These are phyloP conservation scores for Lamellibrachia luymesi DNA, from an alignment of 1,140 invertebrate genomes.

Conservation along the genomic window DNA sequence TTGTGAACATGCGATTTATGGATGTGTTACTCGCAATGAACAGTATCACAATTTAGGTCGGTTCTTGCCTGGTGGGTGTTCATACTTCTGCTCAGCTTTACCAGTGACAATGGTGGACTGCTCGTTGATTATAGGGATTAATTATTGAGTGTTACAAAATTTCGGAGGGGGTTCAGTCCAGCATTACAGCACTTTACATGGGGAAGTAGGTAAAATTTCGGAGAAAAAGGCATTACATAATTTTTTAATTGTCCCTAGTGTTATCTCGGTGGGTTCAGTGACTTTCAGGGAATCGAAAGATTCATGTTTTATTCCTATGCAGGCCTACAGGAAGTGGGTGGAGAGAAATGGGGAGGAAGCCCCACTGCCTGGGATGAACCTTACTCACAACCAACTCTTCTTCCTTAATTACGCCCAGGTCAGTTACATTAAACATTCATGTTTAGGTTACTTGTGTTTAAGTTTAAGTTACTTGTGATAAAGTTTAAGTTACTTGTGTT, in stretches of 20 bases:
- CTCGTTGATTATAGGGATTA: too few relatives aligned
- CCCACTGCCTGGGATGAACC: conserved; percentile 75
- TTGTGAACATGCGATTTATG: too few relatives aligned
- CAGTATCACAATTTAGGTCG: too few relatives aligned
- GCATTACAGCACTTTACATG: too few relatives aligned
- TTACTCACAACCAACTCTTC: conserved; percentile 70
- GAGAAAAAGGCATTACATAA: too few relatives aligned
- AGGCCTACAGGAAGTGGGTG: conserved; percentile 70
- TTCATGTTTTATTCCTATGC: not conserved
- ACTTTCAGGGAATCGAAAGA: not conserved
- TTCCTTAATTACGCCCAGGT: conserved; percentile 77
- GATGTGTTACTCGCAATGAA: too few relatives aligned
- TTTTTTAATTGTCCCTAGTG: not conserved
- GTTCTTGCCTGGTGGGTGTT: too few relatives aligned
- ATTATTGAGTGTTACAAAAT: too few relatives aligned
- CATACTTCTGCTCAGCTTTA: too few relatives aligned
- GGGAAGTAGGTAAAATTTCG: too few relatives aligned
- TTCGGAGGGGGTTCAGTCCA: too few relatives aligned
- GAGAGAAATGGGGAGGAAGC: conserved; percentile 53
- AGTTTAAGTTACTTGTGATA: conserved; percentile 8
- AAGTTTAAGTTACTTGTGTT: not conserved
- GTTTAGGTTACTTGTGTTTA: not conserved
- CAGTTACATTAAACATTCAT: conserved; percentile 9
- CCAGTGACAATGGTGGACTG: too few relatives aligned
- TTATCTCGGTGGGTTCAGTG: not conserved